Evolutionary conservation across 2,888 invertebrate genomes (phyloP), one percentile per base, ranked within the genome.

Genomic region (Hypercompe scribonia): DNA sequence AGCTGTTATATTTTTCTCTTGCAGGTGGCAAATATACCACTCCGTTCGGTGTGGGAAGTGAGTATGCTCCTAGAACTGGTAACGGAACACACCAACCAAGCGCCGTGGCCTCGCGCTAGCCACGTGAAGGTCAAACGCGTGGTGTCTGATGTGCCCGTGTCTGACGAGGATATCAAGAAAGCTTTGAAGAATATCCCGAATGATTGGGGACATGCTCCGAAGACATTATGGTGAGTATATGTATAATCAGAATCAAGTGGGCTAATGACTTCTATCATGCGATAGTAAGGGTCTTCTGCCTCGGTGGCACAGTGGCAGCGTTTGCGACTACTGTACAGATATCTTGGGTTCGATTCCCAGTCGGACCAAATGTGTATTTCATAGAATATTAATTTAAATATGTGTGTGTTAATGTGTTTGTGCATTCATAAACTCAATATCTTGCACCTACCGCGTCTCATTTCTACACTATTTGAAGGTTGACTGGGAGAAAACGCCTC

Each of bases 141-240:
- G 4, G 81, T 91, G 70, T 74, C 87, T 15, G 87, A 86, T 73
- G 66, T 68, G 50, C 50, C 5, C 39, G 83, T 86, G 46, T 3
- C 66, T 61, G 82, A 74, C 3, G 75, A 46, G 1, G 82, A 87
- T 71, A 75, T 90, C 78, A 67, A 39, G 8, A 76, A 79, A 33
- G 72, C 77, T 71, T 79, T 88, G 8, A 76, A 46, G 0, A 13
- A 65, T 50, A 82, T 89, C 78, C 87, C 90, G 2, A 67, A 70
- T 31, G 93, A 94, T 86, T 95, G 95, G 95, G 92, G 93, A 0
- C 94, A 95, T 86, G 93, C 85, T 85, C 95, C 95, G 0, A 67
- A 85, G 33, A 85, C 91, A 0, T 66, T 94, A 7, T 94, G 94
- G 94, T 94, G 46, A 83, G 88, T 75, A 8, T 24, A 18, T 42